These are phyloP conservation scores for Maniola hyperantus DNA, from an alignment of 2,888 invertebrate genomes.

Conservation along the genomic window DNA sequence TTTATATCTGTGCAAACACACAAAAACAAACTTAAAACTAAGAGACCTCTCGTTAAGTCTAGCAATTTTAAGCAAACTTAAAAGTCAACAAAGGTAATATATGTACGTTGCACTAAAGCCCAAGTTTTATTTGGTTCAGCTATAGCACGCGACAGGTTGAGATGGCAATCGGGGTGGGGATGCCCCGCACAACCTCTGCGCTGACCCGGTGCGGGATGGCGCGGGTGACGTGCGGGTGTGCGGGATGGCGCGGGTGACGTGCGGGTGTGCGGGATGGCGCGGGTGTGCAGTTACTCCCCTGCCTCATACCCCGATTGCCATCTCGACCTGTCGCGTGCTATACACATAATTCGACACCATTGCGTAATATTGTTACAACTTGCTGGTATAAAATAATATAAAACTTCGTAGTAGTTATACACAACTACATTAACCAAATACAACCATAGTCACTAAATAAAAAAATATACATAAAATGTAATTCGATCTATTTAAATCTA, in stretches of 20 bases:
- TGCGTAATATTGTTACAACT: neutral
- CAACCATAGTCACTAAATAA: neutral
- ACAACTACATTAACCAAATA: neutral
- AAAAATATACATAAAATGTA: neutral
- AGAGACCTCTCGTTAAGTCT: constrained; percentile 30
- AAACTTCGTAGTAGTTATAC: neutral
- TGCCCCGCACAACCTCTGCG: too few relatives aligned
- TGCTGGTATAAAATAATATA: neutral
- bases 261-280: too few relatives aligned
- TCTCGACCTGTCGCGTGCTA: too few relatives aligned
- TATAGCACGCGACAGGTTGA: too few relatives aligned
- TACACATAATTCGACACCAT: neutral
- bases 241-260: too few relatives aligned
- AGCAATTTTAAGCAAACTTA: neutral
- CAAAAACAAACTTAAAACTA: constrained; percentile 28
- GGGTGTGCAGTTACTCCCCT: too few relatives aligned
- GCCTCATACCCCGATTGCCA: too few relatives aligned
- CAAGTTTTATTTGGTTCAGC: neutral
- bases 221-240: too few relatives aligned
- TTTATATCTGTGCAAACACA: constrained; percentile 16
- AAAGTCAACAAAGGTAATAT: neutral
- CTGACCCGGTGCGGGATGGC: too few relatives aligned
- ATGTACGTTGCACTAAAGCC: neutral
- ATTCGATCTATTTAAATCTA: neutral
- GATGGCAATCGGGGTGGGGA: too few relatives aligned